Conservation (phyloP, 2,797 vertebrate species). For the Harpagifer antarcticus region DNA sequence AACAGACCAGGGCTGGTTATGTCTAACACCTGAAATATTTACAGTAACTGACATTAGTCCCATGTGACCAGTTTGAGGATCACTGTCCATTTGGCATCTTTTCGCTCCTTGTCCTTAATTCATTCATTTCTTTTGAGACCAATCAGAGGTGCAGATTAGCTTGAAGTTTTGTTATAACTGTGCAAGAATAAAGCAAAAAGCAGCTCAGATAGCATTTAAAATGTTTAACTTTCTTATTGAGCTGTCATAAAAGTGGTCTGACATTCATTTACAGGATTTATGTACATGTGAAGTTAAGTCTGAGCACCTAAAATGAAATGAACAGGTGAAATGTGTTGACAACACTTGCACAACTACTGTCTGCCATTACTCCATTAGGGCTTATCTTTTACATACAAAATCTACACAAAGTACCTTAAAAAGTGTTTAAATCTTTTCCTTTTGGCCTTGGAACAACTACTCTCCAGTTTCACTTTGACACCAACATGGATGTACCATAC, state of each 20-base stretch:
- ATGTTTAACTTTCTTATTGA: constrained; percentile 47
- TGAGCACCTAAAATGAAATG: constrained; percentile 53
- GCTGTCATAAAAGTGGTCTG: constrained; percentile 62
- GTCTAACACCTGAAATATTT: constrained; percentile 67
- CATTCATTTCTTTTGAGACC: constrained; percentile 21
- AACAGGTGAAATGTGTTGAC: constrained; percentile 43
- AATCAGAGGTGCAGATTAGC: constrained; percentile 45
- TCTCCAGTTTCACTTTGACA: constrained; percentile 21
- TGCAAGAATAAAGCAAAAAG: constrained; percentile 42
- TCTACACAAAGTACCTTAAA: constrained; percentile 47
- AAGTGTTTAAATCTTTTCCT: constrained; percentile 26
- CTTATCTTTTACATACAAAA: constrained; percentile 37
- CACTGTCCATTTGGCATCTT: constrained; percentile 33
- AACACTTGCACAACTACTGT: constrained; percentile 46
- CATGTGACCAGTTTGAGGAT: constrained; percentile 17
- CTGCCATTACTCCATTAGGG: constrained; percentile 28
- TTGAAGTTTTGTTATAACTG: constrained; percentile 35
- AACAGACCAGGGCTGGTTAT: constrained; percentile 50
- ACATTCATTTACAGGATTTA: constrained; percentile 76
- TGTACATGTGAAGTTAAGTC: constrained; percentile 52
- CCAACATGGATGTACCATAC: constrained; percentile 49
- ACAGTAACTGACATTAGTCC: constrained; percentile 55
- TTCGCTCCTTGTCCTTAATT: constrained; percentile 40
- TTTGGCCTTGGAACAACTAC: constrained; percentile 4
- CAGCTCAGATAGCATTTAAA: constrained; percentile 40